A percentile compares a stretch with the other conserved stretches of the same genome.
Conservation (phyloP, 2,797 vertebrate genomes). For the Ara ararauna region DNA sequence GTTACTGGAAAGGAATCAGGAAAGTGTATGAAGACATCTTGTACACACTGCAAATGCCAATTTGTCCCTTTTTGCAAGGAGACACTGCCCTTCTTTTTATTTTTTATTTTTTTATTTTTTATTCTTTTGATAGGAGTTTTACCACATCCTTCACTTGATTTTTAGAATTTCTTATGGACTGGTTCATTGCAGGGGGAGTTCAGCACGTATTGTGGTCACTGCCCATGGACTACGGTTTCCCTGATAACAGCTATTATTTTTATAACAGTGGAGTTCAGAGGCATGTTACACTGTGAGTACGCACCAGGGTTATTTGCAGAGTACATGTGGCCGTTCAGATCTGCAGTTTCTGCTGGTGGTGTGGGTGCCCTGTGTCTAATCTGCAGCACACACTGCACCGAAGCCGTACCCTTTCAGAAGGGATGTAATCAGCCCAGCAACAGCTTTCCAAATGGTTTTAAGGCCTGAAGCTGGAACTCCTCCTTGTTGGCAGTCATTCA, state of each 20-base stretch:
- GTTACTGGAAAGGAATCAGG: constrained; percentile 60
- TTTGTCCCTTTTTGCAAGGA: constrained; percentile 42
- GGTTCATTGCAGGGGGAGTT: background rate
- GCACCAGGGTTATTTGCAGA: background rate
- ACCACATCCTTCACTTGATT: background rate
- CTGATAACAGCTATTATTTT: fast-evolving
- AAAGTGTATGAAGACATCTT: constrained; percentile 70
- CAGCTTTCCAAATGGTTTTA: background rate
- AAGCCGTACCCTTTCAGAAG: background rate
- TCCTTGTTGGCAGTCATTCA: constrained; percentile 14
- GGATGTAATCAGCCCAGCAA: background rate
- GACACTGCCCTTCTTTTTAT: background rate
- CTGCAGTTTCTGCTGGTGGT: background rate
- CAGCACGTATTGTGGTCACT: fast-evolving
- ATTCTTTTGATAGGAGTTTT: background rate
- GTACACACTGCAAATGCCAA: constrained; percentile 57
- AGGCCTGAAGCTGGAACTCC: background rate
- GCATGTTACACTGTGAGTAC: fast-evolving
- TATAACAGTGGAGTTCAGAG: fast-evolving
- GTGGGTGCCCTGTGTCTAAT: background rate
- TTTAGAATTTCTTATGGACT: background rate
- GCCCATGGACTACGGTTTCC: fast-evolving
- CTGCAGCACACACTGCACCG: background rate
- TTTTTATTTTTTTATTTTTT: background rate
- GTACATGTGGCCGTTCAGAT: background rate